These are phyloP conservation scores for Hyposoter didymator DNA, from an alignment of 2,888 invertebrate species.

Conservation along the genomic window DNA sequence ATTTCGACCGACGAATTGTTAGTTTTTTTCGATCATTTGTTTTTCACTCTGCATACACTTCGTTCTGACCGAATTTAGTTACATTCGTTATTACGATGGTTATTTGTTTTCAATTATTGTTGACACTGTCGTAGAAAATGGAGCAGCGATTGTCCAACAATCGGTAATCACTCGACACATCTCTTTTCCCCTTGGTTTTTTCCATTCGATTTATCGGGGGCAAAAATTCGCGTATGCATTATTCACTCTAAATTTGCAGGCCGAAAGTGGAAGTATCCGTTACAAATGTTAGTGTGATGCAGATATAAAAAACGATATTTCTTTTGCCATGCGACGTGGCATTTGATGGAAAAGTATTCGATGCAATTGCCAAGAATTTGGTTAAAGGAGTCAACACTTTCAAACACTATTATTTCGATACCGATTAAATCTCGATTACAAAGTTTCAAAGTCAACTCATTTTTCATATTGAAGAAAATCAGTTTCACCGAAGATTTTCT, in stretches of 20 bases:
- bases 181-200: background rate
- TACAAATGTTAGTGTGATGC: background rate
- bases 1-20: background rate
- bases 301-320: constrained; percentile 10
- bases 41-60: background rate
- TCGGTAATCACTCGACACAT: background rate
- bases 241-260: constrained; percentile 40
- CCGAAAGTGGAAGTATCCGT: constrained; percentile 49
- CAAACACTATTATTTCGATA: background rate
- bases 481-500: no score
- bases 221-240: constrained; percentile 25
- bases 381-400: background rate
- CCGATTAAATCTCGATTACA: no score
- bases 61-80: constrained; percentile 25
- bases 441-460: no score
- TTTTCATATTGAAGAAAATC: no score
- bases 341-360: background rate
- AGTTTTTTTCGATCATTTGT: background rate
- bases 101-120: constrained; percentile 15
- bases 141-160: constrained; percentile 1
- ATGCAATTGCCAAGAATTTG: background rate
- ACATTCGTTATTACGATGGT: background rate
- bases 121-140: constrained; percentile 41
- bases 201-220: constrained; percentile 36
- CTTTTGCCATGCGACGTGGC: background rate